These are phyloP conservation scores for Margarornis squamiger DNA, from an alignment of 2,797 vertebrate genomes.

Conservation along the genomic window DNA sequence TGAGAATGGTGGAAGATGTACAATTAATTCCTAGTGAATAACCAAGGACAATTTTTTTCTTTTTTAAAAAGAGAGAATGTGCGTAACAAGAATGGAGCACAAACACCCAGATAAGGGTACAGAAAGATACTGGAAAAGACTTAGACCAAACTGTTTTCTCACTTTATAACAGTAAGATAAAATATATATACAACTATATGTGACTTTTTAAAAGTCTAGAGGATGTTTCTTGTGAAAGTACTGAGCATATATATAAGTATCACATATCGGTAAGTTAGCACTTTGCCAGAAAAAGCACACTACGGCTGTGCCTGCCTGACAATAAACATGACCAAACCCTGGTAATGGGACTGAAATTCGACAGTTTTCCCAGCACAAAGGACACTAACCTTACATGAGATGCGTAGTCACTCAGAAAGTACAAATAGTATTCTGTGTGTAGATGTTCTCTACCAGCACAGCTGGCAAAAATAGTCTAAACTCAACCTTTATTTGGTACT, in stretches of 20 bases:
- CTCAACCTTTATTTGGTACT: background rate
- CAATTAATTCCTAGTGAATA: background rate
- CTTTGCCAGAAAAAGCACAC: background rate
- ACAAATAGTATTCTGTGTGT: background rate
- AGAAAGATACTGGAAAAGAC: background rate
- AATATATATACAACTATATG: background rate
- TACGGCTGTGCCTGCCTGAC: background rate
- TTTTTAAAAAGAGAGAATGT: background rate
- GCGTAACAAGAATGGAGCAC: background rate
- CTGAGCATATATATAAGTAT: rapidly evolving
- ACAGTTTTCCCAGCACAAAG: background rate
- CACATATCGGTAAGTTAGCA: rapidly evolving
- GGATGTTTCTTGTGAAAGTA: background rate
- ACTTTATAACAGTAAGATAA: background rate
- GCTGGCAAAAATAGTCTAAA: background rate
- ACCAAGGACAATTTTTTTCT: background rate
- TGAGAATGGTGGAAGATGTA: background rate
- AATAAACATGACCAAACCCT: background rate
- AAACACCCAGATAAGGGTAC: background rate
- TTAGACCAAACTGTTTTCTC: background rate
- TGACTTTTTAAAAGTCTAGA: background rate
- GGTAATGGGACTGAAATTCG: rapidly evolving
- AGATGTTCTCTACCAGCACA: background rate
- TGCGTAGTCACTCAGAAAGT: background rate
- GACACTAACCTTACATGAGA: background rate